Evolutionary conservation across 2,888 invertebrate genomes (phyloP), one percentile per base, ranked within the genome.

Genomic region (Sphinx pinastri): DNA sequence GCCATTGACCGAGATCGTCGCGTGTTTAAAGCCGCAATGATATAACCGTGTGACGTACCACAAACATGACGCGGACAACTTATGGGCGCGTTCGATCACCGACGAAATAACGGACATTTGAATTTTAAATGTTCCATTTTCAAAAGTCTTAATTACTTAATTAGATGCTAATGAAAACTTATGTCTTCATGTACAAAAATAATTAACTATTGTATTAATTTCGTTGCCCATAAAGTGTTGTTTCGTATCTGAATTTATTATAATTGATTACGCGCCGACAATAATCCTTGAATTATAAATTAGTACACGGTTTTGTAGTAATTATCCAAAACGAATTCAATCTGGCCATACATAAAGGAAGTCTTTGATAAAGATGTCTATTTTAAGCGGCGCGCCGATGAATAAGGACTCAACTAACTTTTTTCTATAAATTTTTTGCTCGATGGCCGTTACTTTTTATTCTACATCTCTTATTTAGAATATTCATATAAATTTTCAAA

Each of bases 361-460:
- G 83, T 85, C 83, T 88, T 84, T 87, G 89, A 88, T 90, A 90
- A 86, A 89, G 88, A 81, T 81, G 82, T 89, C 85, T 89, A 90
- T 90, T 90, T 91, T 88, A 86, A 86, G 83, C 77, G 70, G 71
- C 76, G 74, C 12, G 51, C 58, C 73, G 69, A 73, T 38, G 82
- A 59, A 87, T 66, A 87, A 76, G 69, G 73, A 8, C 45, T 88
- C 73, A 81, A 73, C 73, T 86, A 86, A 82, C 79, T 75, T 77
- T 76, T 84, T 59, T 73, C 5, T 54, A 76, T 12, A 31, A 52
- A 1, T 54, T 54, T 68, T 59, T 16, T 25, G 12, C 12, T 31
- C 11, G 11, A 16, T 16, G 11, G 16, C 14, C 19, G 10, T 14
- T 57, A 57, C 3, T 31, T 12, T 58, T 58, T 5, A 14, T 12